phyloP scores from a whole-genome alignment of 2,797 vertebrate species.

The Bradypus variegatus region DNA sequence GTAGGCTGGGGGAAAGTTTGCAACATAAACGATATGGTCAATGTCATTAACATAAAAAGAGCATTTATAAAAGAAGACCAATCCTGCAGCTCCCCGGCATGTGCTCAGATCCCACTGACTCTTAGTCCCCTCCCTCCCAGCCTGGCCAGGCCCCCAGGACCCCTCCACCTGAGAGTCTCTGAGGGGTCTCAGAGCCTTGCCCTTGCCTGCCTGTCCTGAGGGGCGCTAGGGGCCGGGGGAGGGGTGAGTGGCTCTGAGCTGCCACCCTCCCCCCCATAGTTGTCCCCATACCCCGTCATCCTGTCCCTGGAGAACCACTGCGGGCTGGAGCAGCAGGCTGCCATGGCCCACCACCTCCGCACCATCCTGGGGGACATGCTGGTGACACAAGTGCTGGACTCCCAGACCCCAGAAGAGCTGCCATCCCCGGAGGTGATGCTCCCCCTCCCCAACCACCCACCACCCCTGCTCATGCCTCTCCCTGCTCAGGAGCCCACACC shows the following conservation, averaged over 20 bases:
- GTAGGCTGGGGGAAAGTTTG: not conserved
- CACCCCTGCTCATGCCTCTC: not conserved
- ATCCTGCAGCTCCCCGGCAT: not conserved
- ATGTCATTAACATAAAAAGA: not conserved
- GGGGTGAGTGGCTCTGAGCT: not conserved
- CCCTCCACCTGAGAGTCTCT: not conserved
- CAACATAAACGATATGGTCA: not conserved
- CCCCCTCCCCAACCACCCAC: rapidly evolving
- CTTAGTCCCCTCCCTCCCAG: not conserved
- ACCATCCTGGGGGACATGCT: constrained; percentile 87
- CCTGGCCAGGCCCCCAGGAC: too few species aligned
- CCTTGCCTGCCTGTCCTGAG: not conserved
- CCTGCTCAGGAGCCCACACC: not conserved
- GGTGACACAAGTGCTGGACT: constrained; percentile 78
- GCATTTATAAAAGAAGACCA: not conserved
- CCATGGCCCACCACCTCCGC: constrained; percentile 87
- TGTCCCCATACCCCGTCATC: constrained; percentile 78
- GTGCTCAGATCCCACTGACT: not conserved
- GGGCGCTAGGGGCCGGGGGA: rapidly evolving
- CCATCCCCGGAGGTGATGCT: constrained; percentile 89
- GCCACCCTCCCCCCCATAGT: constrained; percentile 26
- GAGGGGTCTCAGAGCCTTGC: not conserved
- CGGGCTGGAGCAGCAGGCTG: constrained; percentile 90
- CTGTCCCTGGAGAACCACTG: constrained; percentile 98
- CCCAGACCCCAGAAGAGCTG: constrained; percentile 72